Base-by-base conservation (phyloP, 2,797 vertebrate species). In the Choloepus didactylus region DNA sequence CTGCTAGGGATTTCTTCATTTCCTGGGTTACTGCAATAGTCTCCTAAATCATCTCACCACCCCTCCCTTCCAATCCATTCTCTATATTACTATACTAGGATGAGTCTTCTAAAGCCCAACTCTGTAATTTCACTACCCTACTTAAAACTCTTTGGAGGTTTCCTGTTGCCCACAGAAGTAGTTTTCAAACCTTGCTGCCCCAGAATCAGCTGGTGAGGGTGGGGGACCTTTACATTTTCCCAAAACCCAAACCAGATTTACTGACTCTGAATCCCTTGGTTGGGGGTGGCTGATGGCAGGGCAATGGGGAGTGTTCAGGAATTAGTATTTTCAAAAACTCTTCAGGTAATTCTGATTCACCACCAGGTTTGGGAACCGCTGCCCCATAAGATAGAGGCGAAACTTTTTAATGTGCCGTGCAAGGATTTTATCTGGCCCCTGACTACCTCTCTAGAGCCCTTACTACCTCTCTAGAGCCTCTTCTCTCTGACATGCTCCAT, bases 51-150 rank as follows among this genome's bases (percentile, higher is more conserved):
- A 76, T 69, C 66, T 93, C 15, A 77, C 67, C 51, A 89, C 72
- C 59, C 56, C 46, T 67, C 38, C 29, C 41, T 35, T 73, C 46
- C 29, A 35, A 62, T 77, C 69, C 31, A 79, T 84, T 64, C 31
- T 79, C 64, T 66, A 25, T 19, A 49, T 77, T 91, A 87, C 62
- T 70, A 31, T 73, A 66, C 25, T 31, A 72, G 31, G 59, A 19
- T 72, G 82, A 46, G 76, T 76, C 54, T 93, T 93, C 60, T 76
- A 82, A 95, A 93, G 69, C 70, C 16, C 62, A 92, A 35, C 72
- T 67, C 54, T 79, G 70, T 87, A 62, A 70, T 44, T 89, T 94
- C 19, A 70, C 62, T 62, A 70, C 27, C 7, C 27, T 69, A 62
- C n/a, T 73, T 91, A 82, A 64, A 91, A 93, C 38, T 46, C 62